Conservation (phyloP, 2,888 invertebrate genomes). For the Hermodice carunculata region DNA sequence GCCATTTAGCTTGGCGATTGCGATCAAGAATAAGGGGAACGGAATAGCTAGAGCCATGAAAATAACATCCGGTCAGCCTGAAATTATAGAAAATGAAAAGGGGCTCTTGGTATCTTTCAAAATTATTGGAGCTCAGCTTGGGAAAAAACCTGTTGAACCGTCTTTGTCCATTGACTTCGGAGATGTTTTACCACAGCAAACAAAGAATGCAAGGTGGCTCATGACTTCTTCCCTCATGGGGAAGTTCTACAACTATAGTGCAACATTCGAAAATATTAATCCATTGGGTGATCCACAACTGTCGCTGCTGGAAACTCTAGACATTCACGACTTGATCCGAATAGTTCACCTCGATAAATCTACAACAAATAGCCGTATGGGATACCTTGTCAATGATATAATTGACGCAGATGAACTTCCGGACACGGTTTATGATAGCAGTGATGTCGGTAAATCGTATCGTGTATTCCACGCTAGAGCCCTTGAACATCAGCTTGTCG, state of each 20-base stretch:
- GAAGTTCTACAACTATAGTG: constrained; percentile 48
- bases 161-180: constrained; percentile 48
- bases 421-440: constrained; percentile 28
- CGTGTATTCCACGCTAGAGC: too few species aligned
- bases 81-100: constrained; percentile 53
- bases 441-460: too few species aligned
- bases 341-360: too few species aligned
- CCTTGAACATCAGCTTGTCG: too few species aligned
- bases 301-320: constrained; percentile 43
- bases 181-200: constrained; percentile 41
- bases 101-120: constrained; percentile 47
- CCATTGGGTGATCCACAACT: constrained; percentile 49
- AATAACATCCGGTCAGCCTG: constrained; percentile 51
- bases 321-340: constrained; percentile 45
- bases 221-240: constrained; percentile 47
- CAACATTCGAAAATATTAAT: constrained; percentile 51
- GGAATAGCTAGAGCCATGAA: constrained; percentile 43
- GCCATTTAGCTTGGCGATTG: constrained; percentile 47
- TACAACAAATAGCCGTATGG: constrained; percentile 38
- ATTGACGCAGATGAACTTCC: constrained; percentile 38
- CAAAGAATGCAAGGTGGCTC: constrained; percentile 45
- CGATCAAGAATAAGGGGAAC: constrained; percentile 45
- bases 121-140: constrained; percentile 45
- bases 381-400: constrained; percentile 46
- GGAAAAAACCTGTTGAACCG: constrained; percentile 34